Base-by-base conservation (phyloP, 2,113 vertebrate genomes). In the Pitta sordida region DNA sequence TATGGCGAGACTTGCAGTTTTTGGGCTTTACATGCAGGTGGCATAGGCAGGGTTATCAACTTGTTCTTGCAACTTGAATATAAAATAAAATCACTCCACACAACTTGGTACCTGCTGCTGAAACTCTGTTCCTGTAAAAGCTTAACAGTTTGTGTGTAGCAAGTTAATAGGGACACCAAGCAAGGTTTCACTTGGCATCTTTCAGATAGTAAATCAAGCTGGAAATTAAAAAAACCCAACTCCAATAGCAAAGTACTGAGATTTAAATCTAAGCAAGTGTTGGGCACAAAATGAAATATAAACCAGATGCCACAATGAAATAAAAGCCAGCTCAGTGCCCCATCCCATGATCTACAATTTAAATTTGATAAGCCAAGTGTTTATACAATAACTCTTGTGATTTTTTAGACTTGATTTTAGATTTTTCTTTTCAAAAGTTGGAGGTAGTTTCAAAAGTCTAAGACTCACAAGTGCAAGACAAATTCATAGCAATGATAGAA, bases 51-150 rank as follows among this genome's bases (percentile, higher is more conserved):
- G 88, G 92, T 95, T 95, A 97, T 86, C 96, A 96, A 81, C 93
- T 96, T 95, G 27, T 92, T 98, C 93, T 97, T 92, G 93, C 29
- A 86, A 91, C 55, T 88, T 93, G 92, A 88, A 91, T 96, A 93
- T 90, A 97, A 98, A 98, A 96, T 95, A 98, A 98, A 97, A 96
- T 90, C 95, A 69, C 87, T 95, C 64, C 86, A 88, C 96, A 88
- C 91, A 94, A 91, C 94, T 59, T 91, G 92, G 70, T 71, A 79
- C 86, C 84, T 34, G 34, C 91, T 92, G 91, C 94, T 97, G 92
- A 96, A 96, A 97, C 89, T 95, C 96, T 95, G 93, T 64, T 96
- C 93, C 96, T 97, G 95, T 96, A 97, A 98, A 98, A 96, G 84
- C 89, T 74, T 97, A 96, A 97, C 94, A 73, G 63, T 91, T 97